Conservation (phyloP, 2,113 vertebrate species). For the Carassius carassius region DNA sequence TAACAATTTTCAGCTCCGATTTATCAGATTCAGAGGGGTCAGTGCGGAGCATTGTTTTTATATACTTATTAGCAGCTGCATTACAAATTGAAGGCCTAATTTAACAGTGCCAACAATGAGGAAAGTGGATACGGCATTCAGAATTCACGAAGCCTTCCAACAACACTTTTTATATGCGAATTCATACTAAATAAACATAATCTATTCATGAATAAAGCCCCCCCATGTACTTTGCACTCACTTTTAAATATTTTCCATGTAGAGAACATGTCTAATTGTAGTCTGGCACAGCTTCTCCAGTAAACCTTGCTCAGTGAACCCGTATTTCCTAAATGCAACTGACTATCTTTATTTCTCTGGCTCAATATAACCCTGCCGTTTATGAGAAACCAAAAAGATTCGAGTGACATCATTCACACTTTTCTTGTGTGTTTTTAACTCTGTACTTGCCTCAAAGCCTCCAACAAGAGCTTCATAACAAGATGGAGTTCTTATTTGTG, state of each 20-base stretch:
- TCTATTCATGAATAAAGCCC: slow-evolving; percentile 59
- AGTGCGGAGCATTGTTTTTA: slow-evolving; percentile 23
- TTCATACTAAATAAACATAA: slow-evolving; percentile 65
- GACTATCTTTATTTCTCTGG: slow-evolving; percentile 47
- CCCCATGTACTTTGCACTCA: slow-evolving; percentile 40
- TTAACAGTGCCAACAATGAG: slow-evolving; percentile 72
- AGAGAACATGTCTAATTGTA: slow-evolving; percentile 66
- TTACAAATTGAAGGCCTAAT: slow-evolving; percentile 72
- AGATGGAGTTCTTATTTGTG: not conserved
- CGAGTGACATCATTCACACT: slow-evolving; percentile 53
- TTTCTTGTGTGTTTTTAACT: slow-evolving; percentile 30
- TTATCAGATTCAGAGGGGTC: not conserved
- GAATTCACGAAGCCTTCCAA: slow-evolving; percentile 63
- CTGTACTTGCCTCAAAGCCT: not conserved
- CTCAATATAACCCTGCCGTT: slow-evolving; percentile 47
- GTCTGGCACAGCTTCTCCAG: slow-evolving; percentile 58
- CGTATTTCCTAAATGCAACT: slow-evolving; percentile 51
- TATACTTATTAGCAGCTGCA: slow-evolving; percentile 67
- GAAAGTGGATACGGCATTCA: slow-evolving; percentile 70
- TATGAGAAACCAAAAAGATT: slow-evolving; percentile 41
- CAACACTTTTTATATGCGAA: slow-evolving; percentile 64
- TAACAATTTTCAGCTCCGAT: no score
- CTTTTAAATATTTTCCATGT: slow-evolving; percentile 58
- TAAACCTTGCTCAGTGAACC: slow-evolving; percentile 56
- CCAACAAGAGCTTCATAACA: no score